These are phyloP conservation scores for Chrysolina haemoptera DNA, from an alignment of 2,888 invertebrate genomes.

Conservation along the genomic window DNA sequence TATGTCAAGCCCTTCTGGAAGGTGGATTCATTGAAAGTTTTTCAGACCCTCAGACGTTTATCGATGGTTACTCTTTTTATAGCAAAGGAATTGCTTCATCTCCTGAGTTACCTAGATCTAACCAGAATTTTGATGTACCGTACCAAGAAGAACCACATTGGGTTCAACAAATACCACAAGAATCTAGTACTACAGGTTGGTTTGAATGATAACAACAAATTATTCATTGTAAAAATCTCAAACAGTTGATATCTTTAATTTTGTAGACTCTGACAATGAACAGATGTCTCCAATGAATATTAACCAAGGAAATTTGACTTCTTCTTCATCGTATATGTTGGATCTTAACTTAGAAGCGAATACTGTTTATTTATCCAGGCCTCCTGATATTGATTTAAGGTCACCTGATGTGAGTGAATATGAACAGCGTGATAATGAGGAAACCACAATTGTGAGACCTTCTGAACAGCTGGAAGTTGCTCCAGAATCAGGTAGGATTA, in stretches of 20 bases:
- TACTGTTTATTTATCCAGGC: constrained; percentile 74
- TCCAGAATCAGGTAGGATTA: constrained; percentile 66
- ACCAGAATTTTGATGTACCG: constrained; percentile 64
- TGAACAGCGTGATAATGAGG: constrained; percentile 53
- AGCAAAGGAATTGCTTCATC: constrained; percentile 67
- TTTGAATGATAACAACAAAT: constrained; percentile 6
- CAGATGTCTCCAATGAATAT: constrained; percentile 62
- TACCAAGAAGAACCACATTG: constrained; percentile 75
- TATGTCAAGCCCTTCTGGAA: constrained; percentile 85
- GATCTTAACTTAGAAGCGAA: constrained; percentile 78
- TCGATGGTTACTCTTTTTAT: constrained; percentile 71
- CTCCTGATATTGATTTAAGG: constrained; percentile 58
- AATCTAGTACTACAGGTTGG: constrained; percentile 59
- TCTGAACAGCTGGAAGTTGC: constrained; percentile 69
- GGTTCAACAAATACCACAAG: constrained; percentile 70
- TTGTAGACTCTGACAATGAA: constrained; percentile 70
- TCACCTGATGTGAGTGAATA: constrained; percentile 41
- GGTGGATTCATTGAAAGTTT: constrained; percentile 82
- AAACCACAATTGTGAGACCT: constrained; percentile 65
- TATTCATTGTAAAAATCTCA: too few relatives aligned
- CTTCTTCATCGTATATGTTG: constrained; percentile 73
- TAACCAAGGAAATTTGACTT: constrained; percentile 65
- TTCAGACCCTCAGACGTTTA: constrained; percentile 72
- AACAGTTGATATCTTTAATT: too few relatives aligned
- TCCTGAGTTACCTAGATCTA: constrained; percentile 59